Evolutionary conservation across 2,113 vertebrate species (phyloP).

Genomic region (Psilopogon haemacephalus): DNA sequence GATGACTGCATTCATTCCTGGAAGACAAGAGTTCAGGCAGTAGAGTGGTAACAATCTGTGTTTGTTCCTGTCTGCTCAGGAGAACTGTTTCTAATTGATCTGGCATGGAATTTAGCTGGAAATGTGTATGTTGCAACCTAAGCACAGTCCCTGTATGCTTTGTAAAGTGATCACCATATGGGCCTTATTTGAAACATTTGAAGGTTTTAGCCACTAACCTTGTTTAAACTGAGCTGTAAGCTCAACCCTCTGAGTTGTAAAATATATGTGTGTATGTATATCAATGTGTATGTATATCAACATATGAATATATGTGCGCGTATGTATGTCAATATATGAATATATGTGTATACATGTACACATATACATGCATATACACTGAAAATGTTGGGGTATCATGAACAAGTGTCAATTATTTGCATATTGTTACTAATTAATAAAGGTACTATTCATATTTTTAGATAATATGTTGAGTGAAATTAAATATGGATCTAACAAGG

Average conservation of each 20-base stretch:
- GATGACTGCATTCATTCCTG: constrained; percentile 65
- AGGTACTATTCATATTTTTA: neutral
- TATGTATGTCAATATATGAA: neutral
- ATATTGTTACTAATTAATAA: constrained; percentile 32
- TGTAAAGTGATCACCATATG: constrained; percentile 79
- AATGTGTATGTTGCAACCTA: constrained; percentile 76
- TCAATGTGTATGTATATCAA: neutral
- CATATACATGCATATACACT: neutral
- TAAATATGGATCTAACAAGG: neutral
- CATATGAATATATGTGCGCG: too few relatives aligned
- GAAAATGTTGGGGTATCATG: neutral
- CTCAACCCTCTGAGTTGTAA: constrained; percentile 28
- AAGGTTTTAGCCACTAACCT: constrained; percentile 74
- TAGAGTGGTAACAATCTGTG: constrained; percentile 74
- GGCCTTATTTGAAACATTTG: constrained; percentile 76
- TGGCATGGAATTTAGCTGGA: constrained; percentile 79
- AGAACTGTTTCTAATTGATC: constrained; percentile 83
- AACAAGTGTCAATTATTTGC: neutral
- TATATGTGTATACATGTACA: neutral
- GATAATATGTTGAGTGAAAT: neutral
- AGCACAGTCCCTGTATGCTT: constrained; percentile 74
- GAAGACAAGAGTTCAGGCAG: constrained; percentile 71
- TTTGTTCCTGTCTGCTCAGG: constrained; percentile 75
- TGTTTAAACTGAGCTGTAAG: constrained; percentile 71
- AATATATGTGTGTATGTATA: neutral